Conservation (phyloP, 2,888 invertebrate species). For the Aradus depressus region DNA sequence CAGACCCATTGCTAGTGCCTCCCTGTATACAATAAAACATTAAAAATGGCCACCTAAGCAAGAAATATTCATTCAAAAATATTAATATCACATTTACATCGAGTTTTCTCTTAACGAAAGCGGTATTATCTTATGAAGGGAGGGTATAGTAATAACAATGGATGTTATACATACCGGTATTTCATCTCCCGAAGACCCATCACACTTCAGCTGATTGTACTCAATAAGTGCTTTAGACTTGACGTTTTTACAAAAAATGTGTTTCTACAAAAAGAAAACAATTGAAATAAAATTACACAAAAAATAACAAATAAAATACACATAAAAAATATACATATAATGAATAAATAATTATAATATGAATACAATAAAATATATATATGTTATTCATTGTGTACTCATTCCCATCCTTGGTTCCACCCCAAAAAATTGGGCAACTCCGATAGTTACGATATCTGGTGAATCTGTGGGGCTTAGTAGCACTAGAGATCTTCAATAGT, state of each 20-base stretch:
- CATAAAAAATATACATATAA: not conserved
- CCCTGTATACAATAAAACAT: not conserved
- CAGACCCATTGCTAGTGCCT: too few relatives aligned
- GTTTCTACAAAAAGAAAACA: constrained; percentile 41
- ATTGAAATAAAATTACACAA: not conserved
- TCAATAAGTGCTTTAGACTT: constrained; percentile 29
- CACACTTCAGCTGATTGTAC: constrained; percentile 22
- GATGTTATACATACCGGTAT: too few relatives aligned
- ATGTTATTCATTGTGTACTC: not conserved
- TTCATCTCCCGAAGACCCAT: constrained; percentile 20
- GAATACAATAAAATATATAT: not conserved
- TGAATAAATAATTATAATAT: not conserved
- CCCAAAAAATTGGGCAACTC: too few relatives aligned
- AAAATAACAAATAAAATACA: not conserved
- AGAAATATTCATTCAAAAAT: not conserved
- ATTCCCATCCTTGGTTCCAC: too few relatives aligned
- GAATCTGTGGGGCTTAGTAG: too few relatives aligned
- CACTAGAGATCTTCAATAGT: too few relatives aligned
- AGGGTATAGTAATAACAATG: too few relatives aligned
- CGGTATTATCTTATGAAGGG: too few relatives aligned
- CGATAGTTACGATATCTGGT: too few relatives aligned
- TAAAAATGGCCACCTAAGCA: not conserved
- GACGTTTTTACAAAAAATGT: constrained; percentile 61
- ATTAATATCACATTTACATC: too few relatives aligned
- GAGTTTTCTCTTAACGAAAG: too few relatives aligned